phyloP scores from a whole-genome alignment of 2,113 vertebrate species.

The Myanophis thanlyinensis region DNA sequence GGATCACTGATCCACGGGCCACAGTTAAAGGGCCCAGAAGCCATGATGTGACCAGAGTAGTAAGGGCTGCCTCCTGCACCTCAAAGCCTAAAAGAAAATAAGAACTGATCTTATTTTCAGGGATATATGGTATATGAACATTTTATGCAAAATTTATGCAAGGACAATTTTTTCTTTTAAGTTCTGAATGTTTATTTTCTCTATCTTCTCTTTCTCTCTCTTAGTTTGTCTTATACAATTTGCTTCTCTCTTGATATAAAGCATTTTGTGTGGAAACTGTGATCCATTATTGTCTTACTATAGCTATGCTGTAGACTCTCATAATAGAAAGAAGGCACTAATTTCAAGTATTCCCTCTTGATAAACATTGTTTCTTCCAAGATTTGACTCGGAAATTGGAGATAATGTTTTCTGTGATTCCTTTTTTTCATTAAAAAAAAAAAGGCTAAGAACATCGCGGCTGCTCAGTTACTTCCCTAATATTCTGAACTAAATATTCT shows the following conservation, averaged over 20 bases:
- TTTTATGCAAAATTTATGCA: neutral
- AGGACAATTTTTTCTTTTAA: neutral
- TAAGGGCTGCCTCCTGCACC: too few species aligned
- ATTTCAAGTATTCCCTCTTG: constrained; percentile 20
- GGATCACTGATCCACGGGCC: too few species aligned
- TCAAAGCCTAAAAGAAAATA: too few species aligned
- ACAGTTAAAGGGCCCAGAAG: too few species aligned
- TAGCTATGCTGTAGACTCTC: neutral
- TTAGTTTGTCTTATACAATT: constrained; percentile 8
- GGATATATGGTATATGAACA: too few species aligned
- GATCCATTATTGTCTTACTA: neutral
- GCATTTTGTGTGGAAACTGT: neutral
- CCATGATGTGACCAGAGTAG: too few species aligned
- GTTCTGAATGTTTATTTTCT: neutral
- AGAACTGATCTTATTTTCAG: too few species aligned
- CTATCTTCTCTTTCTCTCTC: neutral
- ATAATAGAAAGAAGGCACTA: neutral
- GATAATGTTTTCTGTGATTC: neutral
- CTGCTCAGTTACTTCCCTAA: neutral
- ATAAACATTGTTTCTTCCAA: neutral
- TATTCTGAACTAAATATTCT: neutral
- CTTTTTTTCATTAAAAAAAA: neutral
- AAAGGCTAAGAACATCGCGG: neutral
- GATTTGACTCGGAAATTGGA: constrained; percentile 31
- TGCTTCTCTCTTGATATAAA: neutral